phyloP scores from a whole-genome alignment of 2,888 invertebrate genomes.

The Biston betularia region DNA sequence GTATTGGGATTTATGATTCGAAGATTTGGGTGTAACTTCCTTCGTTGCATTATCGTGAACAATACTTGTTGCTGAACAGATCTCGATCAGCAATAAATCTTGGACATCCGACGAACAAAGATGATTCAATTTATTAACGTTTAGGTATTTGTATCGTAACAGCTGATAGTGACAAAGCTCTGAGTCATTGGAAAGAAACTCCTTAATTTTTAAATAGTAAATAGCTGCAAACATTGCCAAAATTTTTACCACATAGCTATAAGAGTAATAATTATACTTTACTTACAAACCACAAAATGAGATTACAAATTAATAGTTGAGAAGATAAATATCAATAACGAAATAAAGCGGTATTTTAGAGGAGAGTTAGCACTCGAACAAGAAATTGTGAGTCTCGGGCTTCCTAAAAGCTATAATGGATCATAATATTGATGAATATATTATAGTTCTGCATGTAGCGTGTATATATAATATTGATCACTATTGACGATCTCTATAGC shows the following conservation, averaged over 20 bases:
- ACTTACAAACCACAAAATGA: no score
- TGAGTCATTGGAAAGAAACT: background rate
- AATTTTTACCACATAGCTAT: background rate
- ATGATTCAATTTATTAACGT: conserved; percentile 13
- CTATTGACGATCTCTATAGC: no score
- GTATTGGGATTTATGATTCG: conserved; percentile 70
- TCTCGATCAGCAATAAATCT: conserved; percentile 30
- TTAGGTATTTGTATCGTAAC: conserved; percentile 10
- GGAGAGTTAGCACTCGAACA: no score
- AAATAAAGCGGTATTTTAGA: no score
- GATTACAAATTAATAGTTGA: no score
- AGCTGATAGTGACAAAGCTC: conserved; percentile 3
- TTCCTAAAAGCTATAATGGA: no score
- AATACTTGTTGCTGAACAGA: conserved; percentile 33
- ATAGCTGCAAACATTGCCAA: background rate
- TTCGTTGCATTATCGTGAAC: conserved; percentile 52
- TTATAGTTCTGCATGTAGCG: no score
- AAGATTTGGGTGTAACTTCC: conserved; percentile 75
- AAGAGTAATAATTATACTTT: no score
- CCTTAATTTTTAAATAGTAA: background rate
- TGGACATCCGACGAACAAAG: conserved; percentile 21
- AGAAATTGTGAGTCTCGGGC: no score
- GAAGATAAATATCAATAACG: no score
- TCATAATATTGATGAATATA: no score
- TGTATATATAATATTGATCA: no score